Percentiles rank a stretch among this genome's conserved stretches.
Evolutionary conservation across 2,113 vertebrate genomes (phyloP).

Genomic region (Gobius niger): DNA sequence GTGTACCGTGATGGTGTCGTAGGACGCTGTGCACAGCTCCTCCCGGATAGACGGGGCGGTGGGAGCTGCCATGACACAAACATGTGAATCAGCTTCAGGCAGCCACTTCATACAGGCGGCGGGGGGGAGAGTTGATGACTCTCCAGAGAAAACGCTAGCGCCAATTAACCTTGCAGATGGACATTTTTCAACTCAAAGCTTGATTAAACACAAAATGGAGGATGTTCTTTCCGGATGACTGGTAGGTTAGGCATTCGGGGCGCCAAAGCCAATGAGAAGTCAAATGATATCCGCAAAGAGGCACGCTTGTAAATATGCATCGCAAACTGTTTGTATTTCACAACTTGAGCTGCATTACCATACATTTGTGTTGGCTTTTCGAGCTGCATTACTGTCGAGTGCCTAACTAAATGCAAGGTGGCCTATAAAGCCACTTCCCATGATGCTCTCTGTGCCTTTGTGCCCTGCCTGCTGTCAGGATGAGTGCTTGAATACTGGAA

Average conservation of each 20-base stretch:
- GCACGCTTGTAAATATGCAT: conserved; percentile 1
- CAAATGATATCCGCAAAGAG: conserved; percentile 33
- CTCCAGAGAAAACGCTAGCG: not conserved
- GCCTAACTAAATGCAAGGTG: conserved; percentile 17
- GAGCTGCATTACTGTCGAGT: not conserved
- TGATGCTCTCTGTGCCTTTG: conserved; percentile 40
- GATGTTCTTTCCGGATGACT: conserved; percentile 41
- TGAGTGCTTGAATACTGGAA: conserved; percentile 57
- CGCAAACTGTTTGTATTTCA: not conserved
- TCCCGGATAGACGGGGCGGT: conserved; percentile 88
- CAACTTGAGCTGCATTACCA: too few species aligned
- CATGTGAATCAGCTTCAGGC: not conserved
- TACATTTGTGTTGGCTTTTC: too few species aligned
- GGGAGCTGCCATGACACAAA: conserved; percentile 55
- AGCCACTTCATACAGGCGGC: too few species aligned
- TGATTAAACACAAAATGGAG: conserved; percentile 37
- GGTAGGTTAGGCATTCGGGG: conserved; percentile 43
- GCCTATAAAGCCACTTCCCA: conserved; percentile 54
- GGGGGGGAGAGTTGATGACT: not conserved
- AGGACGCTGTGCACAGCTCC: conserved; percentile 95
- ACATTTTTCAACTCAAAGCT: conserved; percentile 33
- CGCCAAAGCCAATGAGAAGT: not conserved
- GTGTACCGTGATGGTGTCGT: conserved; percentile 96
- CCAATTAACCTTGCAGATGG: conserved; percentile 24
- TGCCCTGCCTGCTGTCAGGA: conserved; percentile 45